These are phyloP conservation scores for Drosophila recens DNA, from an alignment of 2,888 invertebrate species.

Conservation along the genomic window DNA sequence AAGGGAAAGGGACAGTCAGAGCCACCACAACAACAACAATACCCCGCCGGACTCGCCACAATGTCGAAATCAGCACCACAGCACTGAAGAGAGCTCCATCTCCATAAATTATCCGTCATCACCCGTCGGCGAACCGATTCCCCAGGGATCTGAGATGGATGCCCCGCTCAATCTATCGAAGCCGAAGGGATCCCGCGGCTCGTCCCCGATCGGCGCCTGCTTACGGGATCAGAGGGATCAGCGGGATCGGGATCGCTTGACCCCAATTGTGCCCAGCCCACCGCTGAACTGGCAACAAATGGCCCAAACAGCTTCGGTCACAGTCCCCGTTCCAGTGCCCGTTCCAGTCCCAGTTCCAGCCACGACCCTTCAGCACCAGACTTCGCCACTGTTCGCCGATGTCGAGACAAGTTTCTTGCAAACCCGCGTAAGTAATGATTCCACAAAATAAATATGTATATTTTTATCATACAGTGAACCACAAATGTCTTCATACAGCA, in stretches of 20 bases:
- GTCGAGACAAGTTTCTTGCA: constrained; percentile 86
- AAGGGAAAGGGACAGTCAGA: no score
- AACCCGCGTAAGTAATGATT: constrained; percentile 50
- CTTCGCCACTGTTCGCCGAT: constrained; percentile 87
- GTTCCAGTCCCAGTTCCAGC: constrained; percentile 44
- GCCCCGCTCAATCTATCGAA: constrained; percentile 95
- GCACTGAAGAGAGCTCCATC: constrained; percentile 23
- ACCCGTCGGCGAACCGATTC: constrained; percentile 26
- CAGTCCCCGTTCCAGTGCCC: neutral
- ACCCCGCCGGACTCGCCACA: constrained; percentile 71
- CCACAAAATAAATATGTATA: no score
- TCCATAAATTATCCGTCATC: constrained; percentile 44
- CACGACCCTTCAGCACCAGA: constrained; percentile 81
- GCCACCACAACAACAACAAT: constrained; percentile 41
- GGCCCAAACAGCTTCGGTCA: constrained; percentile 53
- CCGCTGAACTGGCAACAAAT: constrained; percentile 65
- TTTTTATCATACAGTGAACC: no score
- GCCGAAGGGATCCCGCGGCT: constrained; percentile 89
- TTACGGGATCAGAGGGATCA: constrained; percentile 41
- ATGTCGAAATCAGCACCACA: constrained; percentile 6
- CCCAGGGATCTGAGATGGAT: constrained; percentile 92
- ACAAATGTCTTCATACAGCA: no score
- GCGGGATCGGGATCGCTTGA: constrained; percentile 45
- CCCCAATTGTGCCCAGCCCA: constrained; percentile 55
- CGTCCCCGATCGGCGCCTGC: constrained; percentile 83